These are phyloP conservation scores for Mastomys coucha DNA, from an alignment of 2,113 vertebrate species.

Conservation along the genomic window DNA sequence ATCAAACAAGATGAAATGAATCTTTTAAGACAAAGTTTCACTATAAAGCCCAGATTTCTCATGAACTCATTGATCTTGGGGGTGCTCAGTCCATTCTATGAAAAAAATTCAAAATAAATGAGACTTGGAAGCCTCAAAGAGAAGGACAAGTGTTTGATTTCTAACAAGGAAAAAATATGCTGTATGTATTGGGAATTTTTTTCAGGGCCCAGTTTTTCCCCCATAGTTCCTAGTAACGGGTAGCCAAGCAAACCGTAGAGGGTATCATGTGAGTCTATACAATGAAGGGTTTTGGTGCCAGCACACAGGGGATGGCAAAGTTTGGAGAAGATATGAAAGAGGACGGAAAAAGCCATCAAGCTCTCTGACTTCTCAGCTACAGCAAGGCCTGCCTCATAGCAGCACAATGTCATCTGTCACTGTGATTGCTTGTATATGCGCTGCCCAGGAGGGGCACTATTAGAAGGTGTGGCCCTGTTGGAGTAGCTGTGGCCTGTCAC, in stretches of 20 bases:
- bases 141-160: conserved; percentile 12
- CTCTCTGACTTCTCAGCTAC: neutral
- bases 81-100: neutral
- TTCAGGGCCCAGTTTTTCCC: neutral
- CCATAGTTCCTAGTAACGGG: neutral
- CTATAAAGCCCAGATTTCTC: neutral
- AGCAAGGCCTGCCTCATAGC: neutral
- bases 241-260: neutral
- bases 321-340: neutral
- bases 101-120: conserved; percentile 6
- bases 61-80: neutral
- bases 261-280: neutral
- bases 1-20: neutral
- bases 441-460: too few relatives aligned
- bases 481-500: too few relatives aligned
- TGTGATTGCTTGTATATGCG: too few relatives aligned
- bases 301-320: too few relatives aligned
- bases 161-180: neutral
- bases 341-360: neutral
- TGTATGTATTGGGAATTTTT: neutral
- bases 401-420: neutral
- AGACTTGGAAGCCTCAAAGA: neutral
- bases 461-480: too few relatives aligned
- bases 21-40: neutral
- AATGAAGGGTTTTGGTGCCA: neutral